Evolutionary conservation across 2,113 vertebrate genomes (phyloP).

Genomic region (Ia io): DNA sequence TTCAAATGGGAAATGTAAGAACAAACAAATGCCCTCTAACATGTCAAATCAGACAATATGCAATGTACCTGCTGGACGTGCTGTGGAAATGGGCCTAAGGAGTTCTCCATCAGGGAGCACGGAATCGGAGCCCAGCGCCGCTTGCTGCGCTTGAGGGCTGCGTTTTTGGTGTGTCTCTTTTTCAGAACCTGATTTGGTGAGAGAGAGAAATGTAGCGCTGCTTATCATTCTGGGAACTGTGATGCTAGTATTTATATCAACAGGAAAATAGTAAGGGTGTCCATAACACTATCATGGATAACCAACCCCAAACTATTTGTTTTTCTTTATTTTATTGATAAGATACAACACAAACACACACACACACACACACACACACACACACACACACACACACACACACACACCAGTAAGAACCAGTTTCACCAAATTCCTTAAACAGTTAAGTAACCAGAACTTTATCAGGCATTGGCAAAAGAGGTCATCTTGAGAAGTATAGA

Average conservation of each 20-base stretch:
- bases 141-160: slow-evolving; percentile 84
- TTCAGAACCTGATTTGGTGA: slow-evolving; percentile 41
- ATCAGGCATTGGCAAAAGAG: background rate
- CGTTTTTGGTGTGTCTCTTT: slow-evolving; percentile 73
- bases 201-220: slow-evolving; percentile 1
- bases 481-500: background rate
- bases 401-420: background rate
- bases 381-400: background rate
- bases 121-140: slow-evolving; percentile 92
- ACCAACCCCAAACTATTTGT: background rate
- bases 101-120: slow-evolving; percentile 87
- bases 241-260: background rate
- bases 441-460: background rate
- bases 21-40: background rate
- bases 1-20: background rate
- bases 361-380: background rate
- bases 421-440: background rate
- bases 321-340: background rate
- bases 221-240: background rate
- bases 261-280: background rate
- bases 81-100: slow-evolving; percentile 83
- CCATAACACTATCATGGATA: background rate
- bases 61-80: slow-evolving; percentile 85
- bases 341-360: background rate
- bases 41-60: background rate